Base-by-base conservation (phyloP, 2,797 vertebrate species). In the Ciconia nigra region DNA sequence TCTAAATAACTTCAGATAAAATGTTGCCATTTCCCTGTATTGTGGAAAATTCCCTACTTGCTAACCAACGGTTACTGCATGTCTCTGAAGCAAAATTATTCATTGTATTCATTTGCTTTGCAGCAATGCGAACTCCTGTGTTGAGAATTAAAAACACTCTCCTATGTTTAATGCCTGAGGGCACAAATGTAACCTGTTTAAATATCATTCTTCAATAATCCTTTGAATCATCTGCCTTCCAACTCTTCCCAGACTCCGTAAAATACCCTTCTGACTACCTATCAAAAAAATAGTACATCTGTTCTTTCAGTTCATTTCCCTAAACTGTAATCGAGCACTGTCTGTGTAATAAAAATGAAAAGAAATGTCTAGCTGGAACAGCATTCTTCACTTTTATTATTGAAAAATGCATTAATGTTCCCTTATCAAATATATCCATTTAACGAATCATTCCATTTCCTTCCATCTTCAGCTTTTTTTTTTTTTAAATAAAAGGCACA, bases 221-320 rank as follows among this genome's bases (percentile, higher is more conserved):
- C 86, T 94, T 96, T 96, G 91, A 70, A 92, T 96, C 63, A 52
- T 90, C 83, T 95, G 71, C 89, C 79, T 96, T 95, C 76, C 79
- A 96, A 65, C 74, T 96, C 90, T 91, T 93, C 47, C 73, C 39
- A 87, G 77, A 73, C 66, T 79, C 73, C 0, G 0, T 87, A 84
- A 92, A 94, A 94, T 81, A 87, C 86, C 71, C 74, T 92, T 94
- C 82, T 94, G 89, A 92, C 78, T 94, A 87, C 44, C 63, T 73
- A 85, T 89, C 41, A 80, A 90, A 94, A 95, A 93, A 93, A 80
- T n/a, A 90, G 57, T 91, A 61, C 92, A 69, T 81, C 76, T 92
- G 65, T 94, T 93, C 92, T 96, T 95, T 91, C 82, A 58, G 52
- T 94, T 96, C 89, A 83, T 96, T 94, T 96, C 90, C 94, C 92